Base-by-base conservation (phyloP, 2,888 invertebrate species). In the Machimus atricapillus region DNA sequence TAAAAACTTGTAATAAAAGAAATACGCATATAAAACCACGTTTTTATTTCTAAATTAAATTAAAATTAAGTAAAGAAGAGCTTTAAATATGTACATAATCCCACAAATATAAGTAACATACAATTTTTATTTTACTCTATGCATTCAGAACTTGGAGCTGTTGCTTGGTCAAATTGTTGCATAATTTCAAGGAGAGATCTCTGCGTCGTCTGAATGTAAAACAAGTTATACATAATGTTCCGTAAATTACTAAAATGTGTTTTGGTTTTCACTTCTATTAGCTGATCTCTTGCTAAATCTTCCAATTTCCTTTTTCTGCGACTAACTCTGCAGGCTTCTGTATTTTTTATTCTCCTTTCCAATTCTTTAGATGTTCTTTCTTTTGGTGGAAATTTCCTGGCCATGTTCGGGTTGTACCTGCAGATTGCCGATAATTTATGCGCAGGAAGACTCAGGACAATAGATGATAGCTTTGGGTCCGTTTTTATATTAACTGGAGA, bases 341-440 rank as follows among this genome's bases (percentile, higher is more conserved):
- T 86, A 23, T 86, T 86, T 43, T 86, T 86, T n/a, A 52, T 43
- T 16, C 86, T 58, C 23, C 86, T 74, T 12, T 78, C 66, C 43
- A 56, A 56, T n/a, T 86, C 86, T 56, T 86, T 56, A 43, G 19
- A 7, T n/a, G 78, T 43, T 31, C 86, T 78, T 43, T 76, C 16
- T 27, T 86, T 86, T n/a, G 58, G 37, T 19, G 78, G 78, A 31
- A 58, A 78, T 40, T 78, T 16, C 1, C 86, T 58, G 1, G 86
- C 86, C 86, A 86, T 86, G 43, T 79, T 86, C 9, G 86, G 86
- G 37, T 79, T 58, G 40, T 86, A 86, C 43, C 56, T 86, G 43
- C 86, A 86, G 7, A 86, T 73, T 43, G 85, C 85, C 31, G 74
- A 37, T 52, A 87, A 31, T 31, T 81, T 81, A 8, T 56, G 31